A percentile compares a stretch with the other conserved stretches of the same genome.
Evolutionary conservation across 2,888 invertebrate species (phyloP).

Genomic region (Cantharis lateralis): DNA sequence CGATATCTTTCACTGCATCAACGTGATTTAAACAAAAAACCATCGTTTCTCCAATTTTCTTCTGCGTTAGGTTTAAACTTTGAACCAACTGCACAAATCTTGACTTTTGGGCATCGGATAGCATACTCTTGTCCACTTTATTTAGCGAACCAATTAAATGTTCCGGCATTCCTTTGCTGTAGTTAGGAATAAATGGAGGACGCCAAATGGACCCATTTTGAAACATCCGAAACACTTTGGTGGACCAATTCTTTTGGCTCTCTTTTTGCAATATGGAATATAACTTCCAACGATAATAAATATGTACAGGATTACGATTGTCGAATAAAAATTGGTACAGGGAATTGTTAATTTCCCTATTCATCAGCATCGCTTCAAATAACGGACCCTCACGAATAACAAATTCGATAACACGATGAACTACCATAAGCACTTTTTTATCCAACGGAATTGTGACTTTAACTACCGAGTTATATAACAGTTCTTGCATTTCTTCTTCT

Average conservation of each 20-base stretch:
- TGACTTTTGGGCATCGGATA: slow-evolving; percentile 81
- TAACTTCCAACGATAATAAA: slow-evolving; percentile 97
- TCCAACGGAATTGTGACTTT: slow-evolving; percentile 69
- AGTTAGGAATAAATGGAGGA: slow-evolving; percentile 90
- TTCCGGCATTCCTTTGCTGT: slow-evolving; percentile 95
- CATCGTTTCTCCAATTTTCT: slow-evolving; percentile 89
- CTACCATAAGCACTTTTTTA: slow-evolving; percentile 83
- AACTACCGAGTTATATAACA: slow-evolving; percentile 85
- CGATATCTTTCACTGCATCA: slow-evolving; percentile 90
- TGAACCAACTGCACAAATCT: slow-evolving; percentile 86
- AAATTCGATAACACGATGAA: slow-evolving; percentile 98
- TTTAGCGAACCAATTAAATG: slow-evolving; percentile 73
- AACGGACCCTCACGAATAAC: slow-evolving; percentile 97
- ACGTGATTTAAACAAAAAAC: slow-evolving; percentile 97
- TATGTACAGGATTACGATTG: slow-evolving; percentile 92
- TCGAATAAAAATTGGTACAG: slow-evolving; percentile 96
- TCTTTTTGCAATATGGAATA: slow-evolving; percentile 96
- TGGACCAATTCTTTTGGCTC: slow-evolving; percentile 82
- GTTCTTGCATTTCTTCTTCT: slow-evolving; percentile 57
- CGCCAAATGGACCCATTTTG: slow-evolving; percentile 92
- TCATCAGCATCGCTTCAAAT: slow-evolving; percentile 99
- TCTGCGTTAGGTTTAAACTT: slow-evolving; percentile 74
- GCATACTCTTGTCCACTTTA: slow-evolving; percentile 65
- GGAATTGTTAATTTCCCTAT: slow-evolving; percentile 93
- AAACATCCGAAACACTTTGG: slow-evolving; percentile 94